Conservation (phyloP, 2,888 invertebrate species). For the Rhaphigaster nebulosa region DNA sequence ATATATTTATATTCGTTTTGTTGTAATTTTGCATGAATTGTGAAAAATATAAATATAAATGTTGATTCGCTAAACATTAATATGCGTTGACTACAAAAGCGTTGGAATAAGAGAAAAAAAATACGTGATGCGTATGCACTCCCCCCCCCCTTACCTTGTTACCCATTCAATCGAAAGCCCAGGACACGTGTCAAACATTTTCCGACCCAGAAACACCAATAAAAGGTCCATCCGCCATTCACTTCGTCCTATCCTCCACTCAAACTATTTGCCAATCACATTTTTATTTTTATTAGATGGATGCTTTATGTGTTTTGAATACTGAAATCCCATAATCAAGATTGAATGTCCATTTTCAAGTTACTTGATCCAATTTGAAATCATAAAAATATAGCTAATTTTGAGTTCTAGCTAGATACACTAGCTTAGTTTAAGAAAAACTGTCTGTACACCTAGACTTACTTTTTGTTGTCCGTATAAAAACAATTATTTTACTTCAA, state of each 20-base stretch:
- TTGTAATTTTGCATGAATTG: too few relatives aligned
- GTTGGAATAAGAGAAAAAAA: neutral
- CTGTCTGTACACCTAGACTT: too few relatives aligned
- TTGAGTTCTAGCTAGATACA: too few relatives aligned
- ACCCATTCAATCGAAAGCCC: neutral
- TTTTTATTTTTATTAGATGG: neutral
- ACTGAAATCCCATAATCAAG: too few relatives aligned
- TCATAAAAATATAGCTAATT: neutral
- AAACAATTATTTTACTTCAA: too few relatives aligned
- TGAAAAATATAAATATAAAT: too few relatives aligned
- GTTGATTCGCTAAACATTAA: too few relatives aligned
- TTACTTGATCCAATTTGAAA: neutral
- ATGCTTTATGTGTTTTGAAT: neutral
- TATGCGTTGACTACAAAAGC: too few relatives aligned
- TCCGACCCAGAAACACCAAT: neutral
- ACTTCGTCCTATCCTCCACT: neutral
- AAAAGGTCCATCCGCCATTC: neutral
- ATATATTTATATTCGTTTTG: too few relatives aligned
- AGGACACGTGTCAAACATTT: conserved; percentile 14
- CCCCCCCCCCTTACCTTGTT: too few relatives aligned
- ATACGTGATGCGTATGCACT: neutral
- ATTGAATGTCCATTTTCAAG: neutral
- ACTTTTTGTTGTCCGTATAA: too few relatives aligned
- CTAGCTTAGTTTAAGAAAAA: too few relatives aligned
- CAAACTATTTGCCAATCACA: neutral